Base-by-base conservation (phyloP, 2,888 invertebrate genomes). In the Meiosimyza platycephala region DNA sequence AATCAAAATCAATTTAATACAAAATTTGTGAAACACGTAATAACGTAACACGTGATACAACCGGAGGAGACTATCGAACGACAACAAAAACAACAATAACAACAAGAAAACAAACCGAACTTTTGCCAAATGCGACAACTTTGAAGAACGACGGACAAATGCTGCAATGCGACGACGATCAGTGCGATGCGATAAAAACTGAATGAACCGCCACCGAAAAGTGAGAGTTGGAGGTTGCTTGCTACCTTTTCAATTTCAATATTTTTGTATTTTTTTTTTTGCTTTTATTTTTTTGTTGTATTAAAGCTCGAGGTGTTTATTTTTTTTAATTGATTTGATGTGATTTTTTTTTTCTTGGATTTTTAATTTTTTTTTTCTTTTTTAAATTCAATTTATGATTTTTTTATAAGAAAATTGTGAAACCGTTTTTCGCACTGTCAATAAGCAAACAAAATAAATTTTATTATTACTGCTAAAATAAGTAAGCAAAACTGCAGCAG, bases 11-110 rank as follows among this genome's bases (percentile, higher is more conserved):
- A 9, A 28, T 57, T 57, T 6, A 57, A 22, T 22, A 12, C 57
- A 28, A 28, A 22, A 28, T 57, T 40, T 57, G 22, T 57, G 28
- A 6, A 11, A 3, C 13, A 57, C 12, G 28, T 33, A 62, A 40
- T 33, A 67, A 15, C 3, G 22, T 3, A 67, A 57, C 59, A 70
- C 62, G 63, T 70, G 63, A 70, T 54, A 64, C n/a, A n/a, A n/a
- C 51, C 28, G 57, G 47, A n/a, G 18, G 13, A 63, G 50, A 28
- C 60, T 16, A 69, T 51, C 48, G 62, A 13, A 22, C 22, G 2
- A 22, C 22, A 22, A 22, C 22, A 22, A 22, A 1, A 22, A 22
- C 22, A 22, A 22, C 22, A 22, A 22, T 2, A 22, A 22, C 22
- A 22, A 22, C 22, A 22, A 22, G 40, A 22, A 22, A 59, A 60